These are phyloP conservation scores for Pristionchus maxplancki DNA, from an alignment of 2,888 invertebrate species.

Conservation along the genomic window DNA sequence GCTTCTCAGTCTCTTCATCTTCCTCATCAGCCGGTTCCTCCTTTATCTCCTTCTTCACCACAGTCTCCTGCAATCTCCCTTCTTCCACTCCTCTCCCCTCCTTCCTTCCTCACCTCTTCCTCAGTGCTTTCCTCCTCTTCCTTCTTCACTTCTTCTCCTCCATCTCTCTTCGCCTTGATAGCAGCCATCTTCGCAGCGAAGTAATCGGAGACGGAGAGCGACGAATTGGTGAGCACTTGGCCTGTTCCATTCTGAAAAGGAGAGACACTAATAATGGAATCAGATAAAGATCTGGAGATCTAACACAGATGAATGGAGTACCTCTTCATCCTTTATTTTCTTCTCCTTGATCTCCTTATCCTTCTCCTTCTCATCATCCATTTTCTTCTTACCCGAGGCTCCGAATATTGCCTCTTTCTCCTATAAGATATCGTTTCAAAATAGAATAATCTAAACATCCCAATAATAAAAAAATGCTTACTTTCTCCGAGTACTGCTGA, in stretches of 20 bases:
- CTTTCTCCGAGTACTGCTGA: constrained; percentile 85
- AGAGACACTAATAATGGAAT: too few relatives aligned
- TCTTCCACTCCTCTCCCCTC: not conserved
- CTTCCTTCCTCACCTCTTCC: not conserved
- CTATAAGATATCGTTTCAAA: not conserved
- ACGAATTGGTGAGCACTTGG: constrained; percentile 49
- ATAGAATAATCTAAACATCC: too few relatives aligned
- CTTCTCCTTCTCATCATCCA: constrained; percentile 57
- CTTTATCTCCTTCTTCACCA: constrained; percentile 29
- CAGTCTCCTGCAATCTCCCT: not conserved
- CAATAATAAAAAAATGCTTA: too few relatives aligned
- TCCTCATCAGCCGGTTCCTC: constrained; percentile 40
- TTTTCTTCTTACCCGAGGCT: constrained; percentile 58
- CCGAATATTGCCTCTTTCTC: constrained; percentile 83
- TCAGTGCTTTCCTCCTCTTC: not conserved
- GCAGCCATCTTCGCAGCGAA: constrained; percentile 73
- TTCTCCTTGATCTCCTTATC: constrained; percentile 33
- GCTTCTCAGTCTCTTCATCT: constrained; percentile 30
- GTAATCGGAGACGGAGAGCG: constrained; percentile 69
- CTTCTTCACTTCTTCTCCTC: constrained; percentile 50
- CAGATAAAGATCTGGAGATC: not conserved
- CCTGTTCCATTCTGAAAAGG: constrained; percentile 29
- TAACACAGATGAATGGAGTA: constrained; percentile 49
- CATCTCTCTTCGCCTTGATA: constrained; percentile 58
- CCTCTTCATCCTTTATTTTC: constrained; percentile 50